phyloP scores from a whole-genome alignment of 1,140 invertebrate genomes.

The Drosophila rhopaloa region DNA sequence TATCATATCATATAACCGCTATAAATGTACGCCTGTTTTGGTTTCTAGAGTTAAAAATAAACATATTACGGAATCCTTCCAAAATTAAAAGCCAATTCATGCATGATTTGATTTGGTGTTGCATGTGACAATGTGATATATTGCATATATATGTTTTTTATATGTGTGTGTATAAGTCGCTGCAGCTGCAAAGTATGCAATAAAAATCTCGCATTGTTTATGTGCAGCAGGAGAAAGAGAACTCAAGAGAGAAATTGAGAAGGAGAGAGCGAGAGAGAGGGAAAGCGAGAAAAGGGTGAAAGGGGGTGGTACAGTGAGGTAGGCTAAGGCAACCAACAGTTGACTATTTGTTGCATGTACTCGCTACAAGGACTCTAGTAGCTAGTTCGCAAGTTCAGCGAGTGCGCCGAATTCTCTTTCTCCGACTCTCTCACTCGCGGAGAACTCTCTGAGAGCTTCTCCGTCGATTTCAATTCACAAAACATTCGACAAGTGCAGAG shows the following conservation, averaged over 20 bases:
- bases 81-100: constrained; percentile 3
- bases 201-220: constrained; percentile 81
- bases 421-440: constrained; percentile 4
- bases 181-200: constrained; percentile 81
- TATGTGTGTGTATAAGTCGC: constrained; percentile 65
- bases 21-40: background rate
- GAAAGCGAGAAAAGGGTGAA: background rate
- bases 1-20: constrained; percentile 10
- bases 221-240: constrained; percentile 54
- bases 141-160: constrained; percentile 30
- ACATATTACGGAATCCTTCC: too few relatives aligned
- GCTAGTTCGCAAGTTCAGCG: constrained; percentile 9
- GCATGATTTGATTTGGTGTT: constrained; percentile 70
- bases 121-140: constrained; percentile 77
- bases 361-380: constrained; percentile 23
- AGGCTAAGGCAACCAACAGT: constrained; percentile 80
- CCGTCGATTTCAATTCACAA: constrained; percentile 66
- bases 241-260: background rate
- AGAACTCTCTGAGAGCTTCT: constrained; percentile 10
- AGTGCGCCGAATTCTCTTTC: constrained; percentile 34
- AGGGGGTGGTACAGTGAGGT: constrained; percentile 68
- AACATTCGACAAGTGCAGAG: constrained; percentile 83
- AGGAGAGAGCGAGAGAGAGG: background rate
- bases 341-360: constrained; percentile 82
- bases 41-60: background rate